Base-by-base conservation (phyloP, 2,797 vertebrate genomes). In the Podargus strigoides region DNA sequence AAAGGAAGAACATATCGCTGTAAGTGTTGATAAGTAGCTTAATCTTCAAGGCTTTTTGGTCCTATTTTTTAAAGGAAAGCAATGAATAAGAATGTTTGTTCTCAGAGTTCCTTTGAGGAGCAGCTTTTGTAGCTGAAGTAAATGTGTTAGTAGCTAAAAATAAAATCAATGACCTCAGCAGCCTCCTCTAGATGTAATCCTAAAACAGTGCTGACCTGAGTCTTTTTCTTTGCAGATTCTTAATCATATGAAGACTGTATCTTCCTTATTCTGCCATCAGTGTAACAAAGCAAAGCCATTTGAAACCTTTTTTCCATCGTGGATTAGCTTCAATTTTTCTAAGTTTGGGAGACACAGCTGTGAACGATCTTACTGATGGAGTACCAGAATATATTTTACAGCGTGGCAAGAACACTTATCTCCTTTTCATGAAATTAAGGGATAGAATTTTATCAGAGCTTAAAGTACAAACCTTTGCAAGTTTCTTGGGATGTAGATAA, bases 21-120 rank as follows among this genome's bases (percentile, higher is more conserved):
- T 68, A 76, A 86, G 50, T 73, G 64, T 70, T 94, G 73, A 91
- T 95, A 91, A 95, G 83, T 91, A 90, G 56, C 66, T 60, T 93
- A 87, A 80, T 94, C 76, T 95, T 95, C 86, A 92, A 86, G 90
- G 83, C 32, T 72, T 89, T 92, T 80, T 89, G 41, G 44, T 70
- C 90, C 86, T 85, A 85, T 79, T 94, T 92, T 53, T 53, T 28
- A 47, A 93, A 89, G 70, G 39, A 92, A 92, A 87, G 44, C 22
- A 87, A 62, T 75, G 77, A 94, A 91, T 72, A 88, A 86, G 46
- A 86, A 77, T 53, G 60, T 89, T 90, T 95, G 63, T 87, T 94
- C 59, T 74, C 47, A 69, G 67, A 62, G 42, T 34, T 85, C 86
- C 89, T 96, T 85, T 64, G 36, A 94, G 85, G 15, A 96, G 5